Percentiles rank a stretch among this genome's conserved stretches.
Conservation (phyloP, 2,113 vertebrate species). For the Lamprotornis superbus region DNA sequence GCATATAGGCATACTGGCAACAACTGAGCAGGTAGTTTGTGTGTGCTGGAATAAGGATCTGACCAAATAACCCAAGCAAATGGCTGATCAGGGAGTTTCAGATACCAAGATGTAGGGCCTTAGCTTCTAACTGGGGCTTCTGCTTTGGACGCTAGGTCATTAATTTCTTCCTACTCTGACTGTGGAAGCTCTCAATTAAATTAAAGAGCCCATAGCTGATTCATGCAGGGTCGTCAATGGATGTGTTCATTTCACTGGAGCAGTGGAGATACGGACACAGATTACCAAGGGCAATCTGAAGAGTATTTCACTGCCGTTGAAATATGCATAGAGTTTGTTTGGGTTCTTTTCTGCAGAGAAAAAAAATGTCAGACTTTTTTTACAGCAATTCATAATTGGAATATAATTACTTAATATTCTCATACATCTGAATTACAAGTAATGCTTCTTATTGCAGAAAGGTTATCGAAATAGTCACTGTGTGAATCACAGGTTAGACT, state of each 20-base stretch:
- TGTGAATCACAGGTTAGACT: not conserved
- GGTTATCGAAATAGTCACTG: not conserved
- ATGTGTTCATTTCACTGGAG: not conserved
- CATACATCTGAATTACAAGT: not conserved
- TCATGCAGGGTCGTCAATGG: not conserved
- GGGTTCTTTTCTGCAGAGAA: not conserved
- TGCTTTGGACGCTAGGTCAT: not conserved
- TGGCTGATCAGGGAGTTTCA: not conserved
- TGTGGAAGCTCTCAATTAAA: not conserved
- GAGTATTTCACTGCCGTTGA: not conserved
- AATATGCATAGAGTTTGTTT: not conserved
- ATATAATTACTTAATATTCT: conserved; percentile 10
- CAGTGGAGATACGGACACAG: not conserved
- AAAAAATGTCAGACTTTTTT: conserved; percentile 6
- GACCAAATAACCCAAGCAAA: not conserved
- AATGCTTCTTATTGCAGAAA: not conserved
- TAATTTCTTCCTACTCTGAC: not conserved
- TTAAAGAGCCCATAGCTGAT: not conserved
- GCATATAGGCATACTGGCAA: not conserved
- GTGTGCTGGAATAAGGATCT: not conserved
- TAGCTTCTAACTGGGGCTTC: not conserved
- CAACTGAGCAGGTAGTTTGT: not conserved
- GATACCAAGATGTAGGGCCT: not conserved
- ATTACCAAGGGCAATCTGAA: not conserved
- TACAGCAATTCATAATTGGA: not conserved